These are phyloP conservation scores for Macrophya annulata DNA, from an alignment of 2,888 invertebrate genomes.

Conservation along the genomic window DNA sequence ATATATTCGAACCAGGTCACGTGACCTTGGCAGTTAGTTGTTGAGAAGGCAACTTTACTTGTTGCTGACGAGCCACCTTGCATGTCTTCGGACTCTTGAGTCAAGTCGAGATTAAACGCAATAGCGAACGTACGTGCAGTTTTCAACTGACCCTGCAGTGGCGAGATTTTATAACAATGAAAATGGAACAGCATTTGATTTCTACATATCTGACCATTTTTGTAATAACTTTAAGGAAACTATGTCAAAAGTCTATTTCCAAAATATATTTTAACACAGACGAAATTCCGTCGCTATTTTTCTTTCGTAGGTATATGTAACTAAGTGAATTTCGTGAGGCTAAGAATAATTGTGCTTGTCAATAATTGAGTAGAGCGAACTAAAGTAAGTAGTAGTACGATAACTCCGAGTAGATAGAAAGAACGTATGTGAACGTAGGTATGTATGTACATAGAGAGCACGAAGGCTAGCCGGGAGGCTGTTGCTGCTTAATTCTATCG, in stretches of 20 bases:
- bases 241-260: too few relatives aligned
- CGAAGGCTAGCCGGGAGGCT: neutral
- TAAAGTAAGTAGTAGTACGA: slow-evolving; percentile 1
- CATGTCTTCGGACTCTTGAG: slow-evolving; percentile 71
- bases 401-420: neutral
- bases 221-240: too few relatives aligned
- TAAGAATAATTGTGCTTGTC: neutral
- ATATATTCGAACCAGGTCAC: slow-evolving; percentile 13
- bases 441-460: slow-evolving; percentile 17
- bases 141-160: neutral
- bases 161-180: neutral
- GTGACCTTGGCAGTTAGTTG: slow-evolving; percentile 61
- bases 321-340: neutral
- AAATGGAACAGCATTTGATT: neutral
- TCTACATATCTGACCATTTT: neutral
- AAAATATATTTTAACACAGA: neutral
- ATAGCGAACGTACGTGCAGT: slow-evolving; percentile 36
- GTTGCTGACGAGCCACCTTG: slow-evolving; percentile 75
- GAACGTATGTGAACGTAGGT: slow-evolving; percentile 29
- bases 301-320: neutral
- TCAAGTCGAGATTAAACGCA: slow-evolving; percentile 66
- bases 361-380: slow-evolving; percentile 10
- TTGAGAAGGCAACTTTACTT: slow-evolving; percentile 67
- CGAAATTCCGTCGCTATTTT: neutral
- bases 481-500: slow-evolving; percentile 21